phyloP scores from a whole-genome alignment of 2,888 invertebrate genomes.

The Crepidodera aurea region DNA sequence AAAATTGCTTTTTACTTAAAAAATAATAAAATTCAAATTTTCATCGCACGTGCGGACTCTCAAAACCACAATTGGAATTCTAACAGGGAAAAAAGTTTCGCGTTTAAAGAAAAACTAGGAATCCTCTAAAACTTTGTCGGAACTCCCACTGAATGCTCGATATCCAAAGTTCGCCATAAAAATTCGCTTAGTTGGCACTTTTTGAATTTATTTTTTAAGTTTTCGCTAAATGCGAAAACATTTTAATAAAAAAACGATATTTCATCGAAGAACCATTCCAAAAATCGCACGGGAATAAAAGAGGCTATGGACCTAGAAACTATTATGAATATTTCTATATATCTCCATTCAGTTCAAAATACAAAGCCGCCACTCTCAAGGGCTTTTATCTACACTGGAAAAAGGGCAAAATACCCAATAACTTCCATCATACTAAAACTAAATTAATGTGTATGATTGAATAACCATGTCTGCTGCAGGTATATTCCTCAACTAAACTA shows the following conservation, averaged over 20 bases:
- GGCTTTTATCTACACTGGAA: not conserved
- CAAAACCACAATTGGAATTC: conserved; percentile 4
- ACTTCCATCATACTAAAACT: too few species aligned
- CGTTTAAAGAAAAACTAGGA: not conserved
- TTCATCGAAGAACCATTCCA: conserved; percentile 27
- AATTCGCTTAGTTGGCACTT: conserved; percentile 26
- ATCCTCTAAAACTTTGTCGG: conserved; percentile 8
- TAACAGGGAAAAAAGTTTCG: conserved; percentile 4
- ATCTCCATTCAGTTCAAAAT: not conserved
- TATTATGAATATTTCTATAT: conserved; percentile 13
- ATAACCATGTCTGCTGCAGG: too few species aligned
- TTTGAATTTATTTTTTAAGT: conserved; percentile 34
- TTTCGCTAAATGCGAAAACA: conserved; percentile 33
- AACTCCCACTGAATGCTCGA: conserved; percentile 15
- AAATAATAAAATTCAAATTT: not conserved
- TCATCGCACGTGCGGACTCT: not conserved
- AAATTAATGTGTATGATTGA: too few species aligned
- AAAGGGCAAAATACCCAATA: too few species aligned
- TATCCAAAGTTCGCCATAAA: conserved; percentile 21
- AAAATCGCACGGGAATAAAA: conserved; percentile 24
- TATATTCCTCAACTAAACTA: too few species aligned
- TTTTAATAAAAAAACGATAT: conserved; percentile 36
- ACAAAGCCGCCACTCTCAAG: not conserved
- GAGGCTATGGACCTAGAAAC: conserved; percentile 12
- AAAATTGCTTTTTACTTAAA: too few species aligned